Evolutionary conservation across 2,797 vertebrate genomes (phyloP).

Genomic region (Notoglanidium macrostoma): DNA sequence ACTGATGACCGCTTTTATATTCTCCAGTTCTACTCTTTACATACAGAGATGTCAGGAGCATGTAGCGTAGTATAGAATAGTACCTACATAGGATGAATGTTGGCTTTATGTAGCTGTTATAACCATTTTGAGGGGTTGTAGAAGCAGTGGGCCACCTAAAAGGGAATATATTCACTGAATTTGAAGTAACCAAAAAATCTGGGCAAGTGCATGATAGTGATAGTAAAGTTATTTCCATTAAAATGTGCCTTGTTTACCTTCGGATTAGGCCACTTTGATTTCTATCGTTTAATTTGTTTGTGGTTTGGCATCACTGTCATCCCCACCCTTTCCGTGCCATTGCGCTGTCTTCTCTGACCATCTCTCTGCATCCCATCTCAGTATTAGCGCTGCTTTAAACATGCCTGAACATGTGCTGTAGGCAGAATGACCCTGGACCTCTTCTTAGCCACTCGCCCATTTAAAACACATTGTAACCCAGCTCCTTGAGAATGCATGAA

Average conservation of each 20-base stretch:
- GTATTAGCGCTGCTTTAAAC: slow-evolving; percentile 2
- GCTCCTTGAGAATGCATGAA: not conserved
- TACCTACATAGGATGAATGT: too few relatives aligned
- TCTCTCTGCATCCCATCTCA: not conserved
- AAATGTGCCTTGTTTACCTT: not conserved
- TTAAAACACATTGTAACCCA: not conserved
- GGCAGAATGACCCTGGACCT: slow-evolving; percentile 25
- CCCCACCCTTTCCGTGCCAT: slow-evolving; percentile 10
- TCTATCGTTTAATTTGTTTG: slow-evolving; percentile 28
- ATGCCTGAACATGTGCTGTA: slow-evolving; percentile 41
- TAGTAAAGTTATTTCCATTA: not conserved
- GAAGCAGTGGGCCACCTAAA: not conserved
- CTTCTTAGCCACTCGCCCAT: not conserved
- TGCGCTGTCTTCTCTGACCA: not conserved
- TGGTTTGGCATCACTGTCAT: slow-evolving; percentile 25
- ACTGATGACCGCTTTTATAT: not conserved
- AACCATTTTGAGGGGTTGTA: not conserved
- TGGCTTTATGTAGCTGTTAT: not conserved
- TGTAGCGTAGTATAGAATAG: too few relatives aligned
- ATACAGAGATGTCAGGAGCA: not conserved
- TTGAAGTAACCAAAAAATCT: not conserved
- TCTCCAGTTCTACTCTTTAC: not conserved
- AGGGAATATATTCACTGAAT: too few relatives aligned
- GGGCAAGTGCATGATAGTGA: not conserved
- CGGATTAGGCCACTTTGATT: slow-evolving; percentile 17